A percentile compares a stretch with the other conserved stretches of the same genome.
Conservation (phyloP, 2,888 invertebrate species). For the Pherbina coryleti region DNA sequence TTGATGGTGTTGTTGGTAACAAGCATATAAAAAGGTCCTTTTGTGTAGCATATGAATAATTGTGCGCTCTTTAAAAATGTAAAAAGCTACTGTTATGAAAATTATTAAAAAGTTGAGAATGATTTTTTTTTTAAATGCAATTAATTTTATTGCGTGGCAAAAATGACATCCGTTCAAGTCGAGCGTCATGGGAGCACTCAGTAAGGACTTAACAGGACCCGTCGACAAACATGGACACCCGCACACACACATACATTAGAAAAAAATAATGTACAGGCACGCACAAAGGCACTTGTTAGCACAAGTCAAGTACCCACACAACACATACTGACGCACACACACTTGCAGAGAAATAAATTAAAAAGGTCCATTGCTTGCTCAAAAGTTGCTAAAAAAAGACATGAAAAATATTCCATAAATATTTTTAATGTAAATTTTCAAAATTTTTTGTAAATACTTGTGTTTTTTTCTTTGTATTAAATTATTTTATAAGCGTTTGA, state of each 20-base stretch:
- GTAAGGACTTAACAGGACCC: not conserved
- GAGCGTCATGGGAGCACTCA: conserved; percentile 12
- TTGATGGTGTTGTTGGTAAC: not conserved
- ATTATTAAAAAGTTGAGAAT: not conserved
- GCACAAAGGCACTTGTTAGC: too few species aligned
- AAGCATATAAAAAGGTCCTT: not conserved
- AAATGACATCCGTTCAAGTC: conserved; percentile 22
- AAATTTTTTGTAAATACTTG: too few species aligned
- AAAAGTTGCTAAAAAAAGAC: too few species aligned
- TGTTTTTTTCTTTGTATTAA: too few species aligned
- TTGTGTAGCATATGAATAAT: not conserved
- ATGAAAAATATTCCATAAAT: too few species aligned
- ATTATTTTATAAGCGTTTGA: too few species aligned
- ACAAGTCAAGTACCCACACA: too few species aligned
- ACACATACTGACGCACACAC: too few species aligned
- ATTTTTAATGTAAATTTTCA: too few species aligned
- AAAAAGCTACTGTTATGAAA: not conserved
- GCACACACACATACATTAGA: not conserved
- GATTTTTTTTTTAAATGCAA: conserved; percentile 14
- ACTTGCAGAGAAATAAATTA: too few species aligned
- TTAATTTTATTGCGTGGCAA: conserved; percentile 23
- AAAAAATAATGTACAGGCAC: too few species aligned
- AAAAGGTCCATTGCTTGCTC: too few species aligned
- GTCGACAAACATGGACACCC: not conserved
- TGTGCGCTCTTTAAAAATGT: not conserved